Evolutionary conservation across 2,888 invertebrate species (phyloP), one percentile per base, ranked within the genome.

Genomic region (Dryobota labecula): DNA sequence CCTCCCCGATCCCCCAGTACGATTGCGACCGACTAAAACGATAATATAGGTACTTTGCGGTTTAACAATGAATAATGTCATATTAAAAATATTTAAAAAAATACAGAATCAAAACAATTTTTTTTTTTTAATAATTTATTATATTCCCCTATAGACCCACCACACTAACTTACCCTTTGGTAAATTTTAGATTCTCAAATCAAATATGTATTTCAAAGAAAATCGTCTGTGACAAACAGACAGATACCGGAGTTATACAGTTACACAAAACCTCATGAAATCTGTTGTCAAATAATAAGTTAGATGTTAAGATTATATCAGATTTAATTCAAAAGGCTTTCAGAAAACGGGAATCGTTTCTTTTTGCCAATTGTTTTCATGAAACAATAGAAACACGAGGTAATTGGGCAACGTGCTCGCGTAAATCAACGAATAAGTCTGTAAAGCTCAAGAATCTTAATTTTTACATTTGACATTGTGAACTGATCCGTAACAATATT

Each of bases 51-150:
- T 30, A 30, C 4, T 41, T 41, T 69, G 49, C 24, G 51, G 51
- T 68, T 43, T 41, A 69, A 53, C 41, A 49, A 51, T 51, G 2
- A 69, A 41, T 30, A n/a, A n/a, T n/a, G 24, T 27, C 20, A 58
- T 41, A 13, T 27, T 7, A 27, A 41, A 27, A 41, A 18, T 6
- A 18, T 27, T 0, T 6, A 27, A 18, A 38, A 41, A 30, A n/a
- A 15, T 30, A 49, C 2, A 49, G 0, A 47, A 43, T 58, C 4
- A 18, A 60, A 33, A 43, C 5, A 43, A n/a, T 18, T 18, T 2
- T 9, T 15, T 43, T 5, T 30, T 54, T 41, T 41, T n/a, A n/a
- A 27, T n/a, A 49, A 13, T n/a, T n/a, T 20, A 4, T 6, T 49
- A 4, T 18, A 43, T 27, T 27, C 20, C 24, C 24, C 8, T 45